phyloP scores from a whole-genome alignment of 2,113 vertebrate genomes.

The Mobula birostris region DNA sequence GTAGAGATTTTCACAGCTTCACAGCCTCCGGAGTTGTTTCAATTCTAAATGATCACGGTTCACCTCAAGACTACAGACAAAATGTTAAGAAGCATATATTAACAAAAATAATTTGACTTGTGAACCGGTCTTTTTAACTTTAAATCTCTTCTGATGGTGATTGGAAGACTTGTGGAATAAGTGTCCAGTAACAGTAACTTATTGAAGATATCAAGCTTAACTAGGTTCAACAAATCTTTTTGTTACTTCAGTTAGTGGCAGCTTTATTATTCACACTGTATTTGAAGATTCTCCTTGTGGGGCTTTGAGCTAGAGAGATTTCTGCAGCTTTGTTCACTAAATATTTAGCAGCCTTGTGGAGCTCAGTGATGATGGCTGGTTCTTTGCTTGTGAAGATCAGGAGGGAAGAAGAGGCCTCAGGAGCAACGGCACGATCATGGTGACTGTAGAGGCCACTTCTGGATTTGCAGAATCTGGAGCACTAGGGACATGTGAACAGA shows the following conservation, averaged over 20 bases:
- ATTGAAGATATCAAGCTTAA: background rate
- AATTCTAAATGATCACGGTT: too few relatives aligned
- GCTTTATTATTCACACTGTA: background rate
- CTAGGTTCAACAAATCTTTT: background rate
- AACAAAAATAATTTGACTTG: too few relatives aligned
- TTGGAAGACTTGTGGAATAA: background rate
- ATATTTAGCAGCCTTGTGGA: background rate
- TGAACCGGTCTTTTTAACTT: background rate
- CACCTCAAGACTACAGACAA: background rate
- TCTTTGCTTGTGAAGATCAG: too few relatives aligned
- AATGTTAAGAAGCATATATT: background rate
- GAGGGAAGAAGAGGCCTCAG: too few relatives aligned
- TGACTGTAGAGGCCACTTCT: too few relatives aligned
- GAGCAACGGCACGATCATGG: too few relatives aligned
- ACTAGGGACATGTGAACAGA: too few relatives aligned
- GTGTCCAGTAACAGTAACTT: background rate
- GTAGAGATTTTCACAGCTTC: too few relatives aligned
- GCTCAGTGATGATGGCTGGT: background rate
- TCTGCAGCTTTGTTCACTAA: background rate
- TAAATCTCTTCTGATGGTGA: background rate
- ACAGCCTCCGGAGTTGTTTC: too few relatives aligned
- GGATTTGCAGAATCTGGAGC: too few relatives aligned
- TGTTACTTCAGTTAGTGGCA: background rate
- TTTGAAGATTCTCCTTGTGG: background rate
- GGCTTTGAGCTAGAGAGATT: background rate